A percentile compares a stretch with the other conserved stretches of the same genome.
Evolutionary conservation across 2,888 invertebrate genomes (phyloP).

Genomic region (Drosophila picticornis): DNA sequence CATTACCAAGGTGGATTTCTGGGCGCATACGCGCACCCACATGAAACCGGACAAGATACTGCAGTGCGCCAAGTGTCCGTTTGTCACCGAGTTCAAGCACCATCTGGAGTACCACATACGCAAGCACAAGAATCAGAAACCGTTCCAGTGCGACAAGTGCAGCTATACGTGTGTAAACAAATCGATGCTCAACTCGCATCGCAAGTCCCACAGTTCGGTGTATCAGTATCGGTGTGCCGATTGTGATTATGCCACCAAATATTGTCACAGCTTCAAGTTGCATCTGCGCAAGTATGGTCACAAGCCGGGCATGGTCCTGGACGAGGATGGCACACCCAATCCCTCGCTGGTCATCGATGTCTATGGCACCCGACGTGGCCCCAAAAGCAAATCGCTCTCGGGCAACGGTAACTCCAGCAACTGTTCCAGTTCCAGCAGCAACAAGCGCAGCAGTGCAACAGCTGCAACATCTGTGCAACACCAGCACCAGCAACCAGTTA

Average conservation of each 20-base stretch:
- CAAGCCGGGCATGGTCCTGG: conserved; percentile 94
- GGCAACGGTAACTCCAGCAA: conserved; percentile 49
- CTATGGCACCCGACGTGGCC: conserved; percentile 95
- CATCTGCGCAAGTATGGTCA: conserved; percentile 97
- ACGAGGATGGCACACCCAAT: conserved; percentile 95
- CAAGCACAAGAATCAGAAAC: conserved; percentile 97
- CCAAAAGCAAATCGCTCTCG: conserved; percentile 87
- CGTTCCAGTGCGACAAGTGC: conserved; percentile 96
- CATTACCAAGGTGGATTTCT: conserved; percentile 95
- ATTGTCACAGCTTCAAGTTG: conserved; percentile 98
- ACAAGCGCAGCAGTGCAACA: conserved; percentile 31
- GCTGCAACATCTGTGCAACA: conserved; percentile 5
- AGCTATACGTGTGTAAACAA: conserved; percentile 97
- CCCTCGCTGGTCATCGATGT: conserved; percentile 95
- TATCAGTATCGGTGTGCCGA: conserved; percentile 97
- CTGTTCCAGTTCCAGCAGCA: conserved; percentile 44
- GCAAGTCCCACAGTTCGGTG: conserved; percentile 96
- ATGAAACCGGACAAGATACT: conserved; percentile 97
- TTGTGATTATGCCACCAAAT: conserved; percentile 98
- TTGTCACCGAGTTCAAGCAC: conserved; percentile 99
- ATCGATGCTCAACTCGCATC: conserved; percentile 99
- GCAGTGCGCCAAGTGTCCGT: conserved; percentile 96
- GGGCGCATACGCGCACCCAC: conserved; percentile 96
- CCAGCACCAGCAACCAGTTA: conserved; percentile 27
- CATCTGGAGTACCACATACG: conserved; percentile 98